These are phyloP conservation scores for Zaprionus ghesquierei DNA, from an alignment of 1,140 invertebrate species.

Conservation along the genomic window DNA sequence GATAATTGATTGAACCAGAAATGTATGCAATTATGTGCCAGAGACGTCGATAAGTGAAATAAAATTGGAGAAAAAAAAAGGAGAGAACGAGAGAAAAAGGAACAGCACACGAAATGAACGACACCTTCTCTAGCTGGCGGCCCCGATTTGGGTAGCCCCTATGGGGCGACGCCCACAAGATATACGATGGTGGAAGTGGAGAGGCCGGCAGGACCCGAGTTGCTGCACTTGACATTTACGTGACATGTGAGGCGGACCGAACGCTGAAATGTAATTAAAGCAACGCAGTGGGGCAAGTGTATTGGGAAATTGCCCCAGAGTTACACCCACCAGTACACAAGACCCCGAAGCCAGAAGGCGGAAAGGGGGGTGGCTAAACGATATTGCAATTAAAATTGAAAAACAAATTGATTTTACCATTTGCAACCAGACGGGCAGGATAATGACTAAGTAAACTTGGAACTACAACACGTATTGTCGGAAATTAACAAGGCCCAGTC, in stretches of 20 bases:
- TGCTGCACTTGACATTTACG: constrained; percentile 70
- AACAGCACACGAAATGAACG: neutral
- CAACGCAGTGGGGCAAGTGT: neutral
- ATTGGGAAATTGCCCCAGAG: neutral
- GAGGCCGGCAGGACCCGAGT: neutral
- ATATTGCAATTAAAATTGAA: constrained; percentile 67
- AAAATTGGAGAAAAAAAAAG: constrained; percentile 32
- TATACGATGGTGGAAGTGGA: neutral
- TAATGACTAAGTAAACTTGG: constrained; percentile 48
- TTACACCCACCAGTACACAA: neutral
- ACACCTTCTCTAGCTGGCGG: neutral
- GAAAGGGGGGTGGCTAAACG: constrained; percentile 54
- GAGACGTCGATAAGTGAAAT: constrained; percentile 42
- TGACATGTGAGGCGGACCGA: constrained; percentile 45
- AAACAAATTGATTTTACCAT: constrained; percentile 59
- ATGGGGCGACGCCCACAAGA: constrained; percentile 7
- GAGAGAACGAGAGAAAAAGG: neutral
- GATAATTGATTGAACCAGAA: constrained; percentile 65
- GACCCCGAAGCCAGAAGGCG: neutral
- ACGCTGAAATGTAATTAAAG: constrained; percentile 63
- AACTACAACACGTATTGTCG: constrained; percentile 6
- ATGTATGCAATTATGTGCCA: constrained; percentile 55
- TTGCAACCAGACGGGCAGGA: constrained; percentile 35
- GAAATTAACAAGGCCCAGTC: constrained; percentile 9
- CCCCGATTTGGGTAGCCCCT: constrained; percentile 10